phyloP scores from a whole-genome alignment of 2,113 vertebrate species.

The mouse (Mus musculus) region GRCm39 chr13:22360001-22360500 shows the following conservation, averaged over 20 bases:
- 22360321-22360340: background rate
- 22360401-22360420: background rate
- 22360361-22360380: too few relatives aligned
- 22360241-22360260: background rate
- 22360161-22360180: too few relatives aligned
- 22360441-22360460: background rate
- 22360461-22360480: background rate
- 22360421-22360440: background rate
- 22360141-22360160: too few relatives aligned
- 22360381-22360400: too few relatives aligned
- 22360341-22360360: accelerated
- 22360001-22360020: background rate
- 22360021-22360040: background rate
- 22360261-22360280: too few relatives aligned
- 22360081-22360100: background rate
- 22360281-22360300: background rate
- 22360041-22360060: background rate
- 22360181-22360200: background rate
- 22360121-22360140: background rate
- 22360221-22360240: background rate
- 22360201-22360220: background rate
- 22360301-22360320: background rate
- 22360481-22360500: too few relatives aligned
- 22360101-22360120: background rate
- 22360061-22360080: background rate